Evolutionary conservation across 2,888 invertebrate genomes (phyloP).

Genomic region (Achlya flavicornis): DNA sequence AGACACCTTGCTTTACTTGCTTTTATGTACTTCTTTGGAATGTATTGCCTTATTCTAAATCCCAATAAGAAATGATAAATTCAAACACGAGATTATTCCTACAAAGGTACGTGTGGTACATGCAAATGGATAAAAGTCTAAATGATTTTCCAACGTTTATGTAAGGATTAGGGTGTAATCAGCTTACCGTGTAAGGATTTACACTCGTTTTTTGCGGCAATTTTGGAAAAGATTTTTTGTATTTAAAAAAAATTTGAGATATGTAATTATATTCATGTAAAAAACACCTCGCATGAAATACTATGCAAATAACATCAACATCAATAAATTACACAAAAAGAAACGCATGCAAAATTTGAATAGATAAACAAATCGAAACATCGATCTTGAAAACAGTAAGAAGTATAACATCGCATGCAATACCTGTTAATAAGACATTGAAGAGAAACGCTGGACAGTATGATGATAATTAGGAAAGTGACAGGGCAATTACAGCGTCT

Average conservation of each 20-base stretch:
- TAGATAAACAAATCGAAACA: slow-evolving; percentile 7
- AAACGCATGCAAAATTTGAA: background rate
- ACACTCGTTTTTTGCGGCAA: no score
- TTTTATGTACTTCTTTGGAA: no score
- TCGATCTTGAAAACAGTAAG: background rate
- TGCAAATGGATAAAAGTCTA: no score
- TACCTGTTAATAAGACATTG: slow-evolving; percentile 64
- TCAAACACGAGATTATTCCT: no score
- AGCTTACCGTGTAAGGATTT: no score
- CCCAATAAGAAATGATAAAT: no score
- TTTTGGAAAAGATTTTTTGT: no score
- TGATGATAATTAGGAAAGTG: slow-evolving; percentile 76
- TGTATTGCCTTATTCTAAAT: no score
- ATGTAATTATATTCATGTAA: background rate
- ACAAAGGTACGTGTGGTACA: no score
- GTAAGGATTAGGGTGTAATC: no score
- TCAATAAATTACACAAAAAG: background rate
- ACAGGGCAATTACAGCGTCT: slow-evolving; percentile 72
- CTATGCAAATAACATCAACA: background rate
- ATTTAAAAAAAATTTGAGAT: background rate
- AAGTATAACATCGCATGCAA: slow-evolving; percentile 47
- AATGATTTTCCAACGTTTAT: no score
- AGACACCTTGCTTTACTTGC: no score
- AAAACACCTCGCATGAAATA: background rate
- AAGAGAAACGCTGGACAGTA: slow-evolving; percentile 62